These are phyloP conservation scores for Atopsyche davidsoni DNA, from an alignment of 1,140 invertebrate genomes.

Conservation along the genomic window DNA sequence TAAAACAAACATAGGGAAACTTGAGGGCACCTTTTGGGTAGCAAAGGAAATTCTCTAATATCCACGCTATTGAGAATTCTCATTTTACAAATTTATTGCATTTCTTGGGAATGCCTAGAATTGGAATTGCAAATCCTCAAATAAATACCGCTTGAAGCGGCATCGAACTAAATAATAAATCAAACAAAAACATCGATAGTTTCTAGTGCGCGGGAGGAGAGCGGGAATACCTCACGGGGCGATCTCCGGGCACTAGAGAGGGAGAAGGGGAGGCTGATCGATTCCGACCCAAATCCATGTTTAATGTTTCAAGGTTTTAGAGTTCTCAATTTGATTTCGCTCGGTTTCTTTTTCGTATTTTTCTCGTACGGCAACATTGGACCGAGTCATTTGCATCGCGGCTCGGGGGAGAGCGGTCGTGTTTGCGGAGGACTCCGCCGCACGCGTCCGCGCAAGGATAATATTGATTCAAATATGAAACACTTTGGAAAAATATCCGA, in stretches of 20 bases:
- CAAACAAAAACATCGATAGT: too few relatives aligned
- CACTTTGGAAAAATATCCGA: too few relatives aligned
- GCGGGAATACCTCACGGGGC: not conserved
- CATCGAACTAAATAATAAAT: too few relatives aligned
- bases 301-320: constrained; percentile 28
- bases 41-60: too few relatives aligned
- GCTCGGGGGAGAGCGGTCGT: constrained; percentile 10
- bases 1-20: too few relatives aligned
- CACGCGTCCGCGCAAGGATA: too few relatives aligned
- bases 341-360: constrained; percentile 23
- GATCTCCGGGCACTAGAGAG: constrained; percentile 5
- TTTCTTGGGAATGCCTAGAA: not conserved
- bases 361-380: constrained; percentile 13
- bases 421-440: not conserved
- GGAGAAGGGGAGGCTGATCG: constrained; percentile 18
- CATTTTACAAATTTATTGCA: too few relatives aligned
- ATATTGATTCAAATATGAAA: too few relatives aligned
- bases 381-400: constrained; percentile 26
- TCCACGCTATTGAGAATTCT: too few relatives aligned
- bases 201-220: not conserved
- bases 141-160: not conserved
- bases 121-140: not conserved
- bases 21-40: too few relatives aligned
- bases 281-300: constrained; percentile 30
- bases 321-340: constrained; percentile 27